Base-by-base conservation (phyloP, 2,113 vertebrate genomes). In the Anoura caudifer region DNA sequence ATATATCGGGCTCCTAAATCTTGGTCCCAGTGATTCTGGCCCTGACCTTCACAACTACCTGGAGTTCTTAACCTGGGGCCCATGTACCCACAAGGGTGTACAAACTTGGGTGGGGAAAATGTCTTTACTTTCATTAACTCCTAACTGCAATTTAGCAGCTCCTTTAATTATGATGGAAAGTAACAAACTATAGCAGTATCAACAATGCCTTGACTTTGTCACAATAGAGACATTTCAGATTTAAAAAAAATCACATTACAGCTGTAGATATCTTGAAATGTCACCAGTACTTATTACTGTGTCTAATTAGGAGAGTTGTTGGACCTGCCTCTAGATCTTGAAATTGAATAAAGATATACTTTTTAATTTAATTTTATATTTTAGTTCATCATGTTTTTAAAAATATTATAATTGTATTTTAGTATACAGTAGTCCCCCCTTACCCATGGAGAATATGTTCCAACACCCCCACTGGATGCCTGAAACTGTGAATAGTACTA, bases 41-140 rank as follows among this genome's bases (percentile, higher is more conserved):
- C 16, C 5, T 4, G 43, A 61, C 36, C 85, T 7, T n/a, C 12
- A 15, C 16, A 31, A 20, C 12, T 26, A 12, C n/a, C 13, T 59
- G 56, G 56, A 59, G 56, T 59, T 59, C 22, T 59, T 59, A 24
- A 59, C 56, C 56, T 59, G 56, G 56, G 56, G 22, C 22, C 54
- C 24, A 11, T 0, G 2, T 0, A 9, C 6, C 47, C 52, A 2
- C 36, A 8, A 24, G 31, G 9, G 24, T 9, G 17, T 0, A 17
- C 7, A 5, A 9, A 33, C 67, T 1, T 16, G 52, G 56, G 41
- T 36, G 61, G 36, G 7, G 33, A 80, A 52, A 11, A 16, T 2
- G 28, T 28, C 50, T 28, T 56, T 67, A 7, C 36, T 47, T 72
- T 86, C 79, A 41, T 19, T 36, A 28, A 31, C 31, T 56, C 69